These are phyloP conservation scores for Polypterus senegalus DNA, from an alignment of 2,113 vertebrate species.

Conservation along the genomic window DNA sequence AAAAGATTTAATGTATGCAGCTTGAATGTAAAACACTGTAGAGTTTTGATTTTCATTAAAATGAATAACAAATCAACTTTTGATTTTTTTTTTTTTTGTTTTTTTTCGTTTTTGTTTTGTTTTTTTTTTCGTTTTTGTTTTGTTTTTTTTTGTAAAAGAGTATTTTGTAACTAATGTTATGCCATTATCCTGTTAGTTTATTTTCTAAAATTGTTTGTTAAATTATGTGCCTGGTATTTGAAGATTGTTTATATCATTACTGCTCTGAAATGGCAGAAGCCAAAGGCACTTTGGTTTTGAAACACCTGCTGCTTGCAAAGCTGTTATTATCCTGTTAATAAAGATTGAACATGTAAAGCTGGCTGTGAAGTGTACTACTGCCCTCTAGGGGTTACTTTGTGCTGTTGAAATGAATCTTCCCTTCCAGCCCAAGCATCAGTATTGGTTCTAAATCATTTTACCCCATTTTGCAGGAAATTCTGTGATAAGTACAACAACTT, in stretches of 20 bases:
- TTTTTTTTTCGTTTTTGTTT: slow-evolving; percentile 21
- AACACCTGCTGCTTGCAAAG: slow-evolving; percentile 37
- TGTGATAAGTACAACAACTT: too few relatives aligned
- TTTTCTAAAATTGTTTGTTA: slow-evolving; percentile 15
- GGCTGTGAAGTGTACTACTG: too few relatives aligned
- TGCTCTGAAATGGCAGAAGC: slow-evolving; percentile 4
- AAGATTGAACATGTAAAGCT: slow-evolving; percentile 16
- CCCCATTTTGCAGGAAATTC: too few relatives aligned
- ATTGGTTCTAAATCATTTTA: too few relatives aligned
- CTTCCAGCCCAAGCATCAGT: too few relatives aligned
- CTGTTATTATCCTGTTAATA: slow-evolving; percentile 48
- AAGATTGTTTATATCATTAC: slow-evolving; percentile 14
- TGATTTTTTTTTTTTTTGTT: too few relatives aligned
- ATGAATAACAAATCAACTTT: neutral
- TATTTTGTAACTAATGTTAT: slow-evolving; percentile 21
- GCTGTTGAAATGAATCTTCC: too few relatives aligned
- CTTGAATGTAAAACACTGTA: slow-evolving; percentile 5
- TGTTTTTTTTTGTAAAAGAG: slow-evolving; percentile 14
- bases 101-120: slow-evolving; percentile 11
- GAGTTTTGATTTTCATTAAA: slow-evolving; percentile 12
- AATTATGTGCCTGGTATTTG: slow-evolving; percentile 16
- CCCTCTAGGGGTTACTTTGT: too few relatives aligned
- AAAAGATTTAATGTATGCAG: slow-evolving; percentile 1
- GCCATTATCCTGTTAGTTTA: slow-evolving; percentile 5
- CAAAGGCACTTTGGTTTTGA: slow-evolving; percentile 34